Percentiles rank a stretch among this genome's conserved stretches.
phyloP scores from a whole-genome alignment of 1,140 invertebrate species.

The Schlechtendalia chinensis region DNA sequence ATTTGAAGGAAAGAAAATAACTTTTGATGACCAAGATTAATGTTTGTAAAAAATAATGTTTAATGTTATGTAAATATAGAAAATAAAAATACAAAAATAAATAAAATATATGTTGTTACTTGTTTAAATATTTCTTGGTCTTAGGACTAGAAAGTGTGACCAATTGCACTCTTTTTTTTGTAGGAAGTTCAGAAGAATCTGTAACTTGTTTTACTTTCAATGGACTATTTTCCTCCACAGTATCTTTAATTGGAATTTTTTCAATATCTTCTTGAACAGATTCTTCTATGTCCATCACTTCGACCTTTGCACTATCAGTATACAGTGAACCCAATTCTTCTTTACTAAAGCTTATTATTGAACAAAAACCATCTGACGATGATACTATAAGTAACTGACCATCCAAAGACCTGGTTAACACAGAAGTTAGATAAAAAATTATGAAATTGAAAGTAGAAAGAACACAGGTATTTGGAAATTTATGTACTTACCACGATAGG shows the following conservation, averaged over 20 bases:
- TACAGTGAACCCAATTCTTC: constrained; percentile 76
- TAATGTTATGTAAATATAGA: constrained; percentile 32
- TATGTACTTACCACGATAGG: constrained; percentile 71
- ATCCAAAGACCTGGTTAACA: constrained; percentile 70
- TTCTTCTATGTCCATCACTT: not conserved
- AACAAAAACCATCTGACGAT: constrained; percentile 95
- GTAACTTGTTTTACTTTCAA: not conserved
- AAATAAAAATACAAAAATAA: constrained; percentile 33
- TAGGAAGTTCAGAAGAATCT: constrained; percentile 22
- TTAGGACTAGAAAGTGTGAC: constrained; percentile 75
- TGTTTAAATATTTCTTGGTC: constrained; percentile 56
- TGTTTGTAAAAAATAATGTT: constrained; percentile 7
- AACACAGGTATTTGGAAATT: not conserved
- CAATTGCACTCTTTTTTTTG: constrained; percentile 63
- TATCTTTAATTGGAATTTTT: not conserved
- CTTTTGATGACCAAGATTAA: constrained; percentile 55
- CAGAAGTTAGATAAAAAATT: constrained; percentile 9
- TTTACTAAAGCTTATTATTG: constrained; percentile 78
- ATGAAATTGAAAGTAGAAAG: not conserved
- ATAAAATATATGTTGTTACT: not conserved
- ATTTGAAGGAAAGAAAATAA: constrained; percentile 59
- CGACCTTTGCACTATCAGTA: not conserved
- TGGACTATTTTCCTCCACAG: not conserved
- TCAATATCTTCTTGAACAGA: not conserved
- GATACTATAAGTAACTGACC: constrained; percentile 78